Evolutionary conservation across 2,113 vertebrate species (phyloP).

Genomic region (Chloroceryle aenea): DNA sequence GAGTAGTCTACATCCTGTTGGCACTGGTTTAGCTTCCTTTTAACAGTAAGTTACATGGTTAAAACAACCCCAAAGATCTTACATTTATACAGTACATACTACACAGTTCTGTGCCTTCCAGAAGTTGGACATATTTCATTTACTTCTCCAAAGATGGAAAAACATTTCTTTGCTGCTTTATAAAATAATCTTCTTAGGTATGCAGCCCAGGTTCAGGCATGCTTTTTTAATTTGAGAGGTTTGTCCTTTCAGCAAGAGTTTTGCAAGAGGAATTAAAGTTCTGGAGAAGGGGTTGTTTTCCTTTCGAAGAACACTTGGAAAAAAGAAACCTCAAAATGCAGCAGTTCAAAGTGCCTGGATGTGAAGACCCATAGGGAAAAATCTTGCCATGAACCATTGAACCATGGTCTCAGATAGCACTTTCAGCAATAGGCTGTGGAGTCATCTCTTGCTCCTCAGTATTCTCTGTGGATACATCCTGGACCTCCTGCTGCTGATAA

Average conservation of each 20-base stretch:
- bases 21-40: background rate
- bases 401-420: constrained; percentile 59
- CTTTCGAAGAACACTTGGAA: background rate
- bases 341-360: background rate
- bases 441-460: constrained; percentile 22
- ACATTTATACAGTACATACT: background rate
- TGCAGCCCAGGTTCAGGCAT: background rate
- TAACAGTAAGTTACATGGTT: background rate
- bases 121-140: background rate
- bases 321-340: background rate
- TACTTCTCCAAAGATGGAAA: background rate
- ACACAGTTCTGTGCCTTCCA: background rate
- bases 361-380: accelerated
- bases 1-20: background rate
- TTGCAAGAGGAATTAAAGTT: background rate
- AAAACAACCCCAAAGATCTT: background rate
- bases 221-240: background rate
- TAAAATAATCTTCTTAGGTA: background rate
- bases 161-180: background rate
- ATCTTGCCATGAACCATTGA: background rate
- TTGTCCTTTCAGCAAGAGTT: background rate
- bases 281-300: background rate
- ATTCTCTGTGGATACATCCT: constrained; percentile 36
- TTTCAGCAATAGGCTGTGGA: constrained; percentile 53
- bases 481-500: constrained; percentile 62